A percentile compares a stretch with the other conserved stretches of the same genome.
Evolutionary conservation across 1,140 invertebrate genomes (phyloP).

Genomic region (Cyphomyrmex costatus): DNA sequence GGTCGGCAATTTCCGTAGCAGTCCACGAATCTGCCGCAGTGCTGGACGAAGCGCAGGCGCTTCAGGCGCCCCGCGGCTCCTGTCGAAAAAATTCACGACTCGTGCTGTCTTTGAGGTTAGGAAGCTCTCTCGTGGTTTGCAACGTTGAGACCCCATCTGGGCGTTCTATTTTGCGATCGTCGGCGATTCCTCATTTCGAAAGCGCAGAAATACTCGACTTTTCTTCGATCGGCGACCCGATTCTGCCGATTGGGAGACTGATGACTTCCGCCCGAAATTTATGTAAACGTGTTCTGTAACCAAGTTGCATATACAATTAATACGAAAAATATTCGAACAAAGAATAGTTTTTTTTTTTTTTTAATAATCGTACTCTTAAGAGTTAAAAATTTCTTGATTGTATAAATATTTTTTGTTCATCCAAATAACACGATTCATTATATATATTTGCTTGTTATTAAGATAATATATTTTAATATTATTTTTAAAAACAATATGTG

Average conservation of each 20-base stretch:
- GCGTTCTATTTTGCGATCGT: neutral
- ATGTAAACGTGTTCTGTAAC: neutral
- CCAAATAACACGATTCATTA: too few species aligned
- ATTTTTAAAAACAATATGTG: too few species aligned
- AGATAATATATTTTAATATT: too few species aligned
- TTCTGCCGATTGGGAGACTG: neutral
- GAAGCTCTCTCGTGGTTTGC: neutral
- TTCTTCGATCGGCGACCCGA: neutral
- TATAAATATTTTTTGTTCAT: too few species aligned
- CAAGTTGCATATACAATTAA: too few species aligned
- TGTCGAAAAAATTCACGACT: too few species aligned
- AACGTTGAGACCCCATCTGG: neutral
- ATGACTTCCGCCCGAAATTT: neutral
- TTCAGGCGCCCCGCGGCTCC: conserved; percentile 15
- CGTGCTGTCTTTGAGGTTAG: neutral
- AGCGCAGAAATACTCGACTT: neutral
- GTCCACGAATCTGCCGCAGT: conserved; percentile 41
- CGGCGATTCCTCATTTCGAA: neutral
- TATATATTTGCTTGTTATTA: too few species aligned
- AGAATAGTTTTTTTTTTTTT: too few species aligned
- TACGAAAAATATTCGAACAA: too few species aligned
- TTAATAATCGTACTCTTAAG: too few species aligned
- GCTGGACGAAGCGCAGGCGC: conserved; percentile 34
- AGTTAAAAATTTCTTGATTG: too few species aligned
- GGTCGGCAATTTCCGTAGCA: conserved; percentile 66